Percentiles rank a stretch among this genome's conserved stretches.
Evolutionary conservation across 2,113 vertebrate genomes (phyloP).

Genomic region (Callithrix jacchus): DNA sequence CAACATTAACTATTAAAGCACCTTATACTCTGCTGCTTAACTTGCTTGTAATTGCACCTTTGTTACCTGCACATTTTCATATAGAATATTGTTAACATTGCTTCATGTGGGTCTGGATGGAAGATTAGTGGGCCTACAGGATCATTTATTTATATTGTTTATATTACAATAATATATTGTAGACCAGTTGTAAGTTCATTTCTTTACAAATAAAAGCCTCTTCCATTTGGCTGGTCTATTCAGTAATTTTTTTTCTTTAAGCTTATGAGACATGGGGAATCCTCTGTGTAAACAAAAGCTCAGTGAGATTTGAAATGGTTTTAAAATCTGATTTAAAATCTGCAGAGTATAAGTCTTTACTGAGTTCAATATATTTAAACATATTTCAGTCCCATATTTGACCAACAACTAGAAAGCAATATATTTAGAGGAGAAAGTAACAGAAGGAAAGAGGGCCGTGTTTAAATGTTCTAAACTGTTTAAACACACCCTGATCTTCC

Average conservation of each 20-base stretch:
- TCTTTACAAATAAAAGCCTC: slow-evolving; percentile 87
- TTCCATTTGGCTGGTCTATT: slow-evolving; percentile 81
- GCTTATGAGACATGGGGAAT: not conserved
- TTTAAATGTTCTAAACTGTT: not conserved
- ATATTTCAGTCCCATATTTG: not conserved
- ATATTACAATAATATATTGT: slow-evolving; percentile 83
- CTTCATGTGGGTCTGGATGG: slow-evolving; percentile 82
- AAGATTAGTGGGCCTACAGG: slow-evolving; percentile 79
- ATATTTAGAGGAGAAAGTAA: not conserved
- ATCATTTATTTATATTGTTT: slow-evolving; percentile 82
- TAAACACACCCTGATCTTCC: not conserved
- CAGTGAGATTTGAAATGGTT: not conserved
- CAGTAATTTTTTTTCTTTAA: slow-evolving; percentile 53
- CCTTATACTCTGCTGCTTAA: slow-evolving; percentile 89
- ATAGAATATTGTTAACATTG: slow-evolving; percentile 80
- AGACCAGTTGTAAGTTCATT: slow-evolving; percentile 84
- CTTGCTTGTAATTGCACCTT: slow-evolving; percentile 89
- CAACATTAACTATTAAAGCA: slow-evolving; percentile 84
- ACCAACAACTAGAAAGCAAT: not conserved
- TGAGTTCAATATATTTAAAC: not conserved
- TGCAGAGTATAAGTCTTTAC: not conserved
- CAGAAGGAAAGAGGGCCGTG: not conserved
- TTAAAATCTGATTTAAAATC: slow-evolving; percentile 42
- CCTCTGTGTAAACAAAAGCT: not conserved
- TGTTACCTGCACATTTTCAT: slow-evolving; percentile 85